Base-by-base conservation (phyloP, 2,797 vertebrate species). In the Hapalemur alaotrensis region DNA sequence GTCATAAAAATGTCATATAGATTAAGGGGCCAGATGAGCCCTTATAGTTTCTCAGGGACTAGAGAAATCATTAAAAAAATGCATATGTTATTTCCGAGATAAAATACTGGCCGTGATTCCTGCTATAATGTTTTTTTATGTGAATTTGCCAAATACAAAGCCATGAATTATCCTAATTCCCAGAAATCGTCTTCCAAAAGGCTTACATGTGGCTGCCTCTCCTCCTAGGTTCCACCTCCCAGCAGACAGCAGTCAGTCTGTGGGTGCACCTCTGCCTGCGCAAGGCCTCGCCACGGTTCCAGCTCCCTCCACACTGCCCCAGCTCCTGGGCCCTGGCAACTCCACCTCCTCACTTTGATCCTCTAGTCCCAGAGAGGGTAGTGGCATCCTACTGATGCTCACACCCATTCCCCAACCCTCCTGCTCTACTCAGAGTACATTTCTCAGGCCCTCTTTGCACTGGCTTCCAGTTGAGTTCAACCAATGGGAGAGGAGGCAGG, bases 1-100 rank as follows among this genome's bases (percentile, higher is more conserved):
- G 98, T 97, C 98, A 98, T 98, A 98, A 98, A 98, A 98, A 97
- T 98, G 98, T 98, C 97, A 97, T 97, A 92, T 97, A 97, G 98
- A 98, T 98, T 98, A 98, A 98, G 96, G 97, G 93, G 85, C 97
- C 98, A 98, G 96, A 83, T 87, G 85, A 98, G 95, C 94, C 94
- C 91, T 98, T 86, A 97, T 96, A 97, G 97, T 97, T 98, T 96
- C 95, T 96, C 78, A 96, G 95, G 91, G 88, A 85, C 82, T 83
- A 97, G 92, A 84, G 87, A 91, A 87, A 92, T 96, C 63, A 84
- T 94, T 69, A 32, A 89, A 93, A 91, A 97, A 96, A 73, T 88
- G 88, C 57, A 89, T 94, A 97, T 80, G 73, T 67, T 97, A 28
- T 96, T 98, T 97, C 94, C 52, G 43, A 97, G 97, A 94, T 76